Evolutionary conservation across 2,888 invertebrate species (phyloP).

Genomic region (Chironomus tentans): DNA sequence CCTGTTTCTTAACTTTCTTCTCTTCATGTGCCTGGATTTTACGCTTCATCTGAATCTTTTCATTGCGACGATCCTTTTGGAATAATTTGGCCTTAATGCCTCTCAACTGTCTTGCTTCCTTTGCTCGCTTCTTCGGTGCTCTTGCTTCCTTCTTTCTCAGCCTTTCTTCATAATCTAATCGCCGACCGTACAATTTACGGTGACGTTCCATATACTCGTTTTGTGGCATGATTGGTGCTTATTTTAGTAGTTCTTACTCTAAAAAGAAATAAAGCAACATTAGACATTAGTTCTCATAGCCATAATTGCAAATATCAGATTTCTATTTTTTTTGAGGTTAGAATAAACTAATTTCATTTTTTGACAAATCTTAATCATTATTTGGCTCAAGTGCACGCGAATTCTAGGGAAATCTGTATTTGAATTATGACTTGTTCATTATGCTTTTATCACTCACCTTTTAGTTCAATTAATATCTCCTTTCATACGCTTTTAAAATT

Average conservation of each 20-base stretch:
- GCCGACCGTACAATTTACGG: slow-evolving; percentile 89
- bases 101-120: slow-evolving; percentile 82
- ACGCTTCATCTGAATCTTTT: slow-evolving; percentile 99
- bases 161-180: slow-evolving; percentile 95
- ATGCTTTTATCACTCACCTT: neutral
- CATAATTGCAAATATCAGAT: neutral
- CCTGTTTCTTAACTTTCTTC: slow-evolving; percentile 77
- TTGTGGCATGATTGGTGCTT: slow-evolving; percentile 76
- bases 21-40: slow-evolving; percentile 97
- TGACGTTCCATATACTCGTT: slow-evolving; percentile 99
- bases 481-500: neutral
- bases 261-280: slow-evolving; percentile 43
- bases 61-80: slow-evolving; percentile 92
- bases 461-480: neutral
- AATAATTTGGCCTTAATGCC: slow-evolving; percentile 97
- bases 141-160: slow-evolving; percentile 94
- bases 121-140: slow-evolving; percentile 81
- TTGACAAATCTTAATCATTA: neutral
- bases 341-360: neutral
- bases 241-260: slow-evolving; percentile 42
- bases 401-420: neutral
- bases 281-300: neutral
- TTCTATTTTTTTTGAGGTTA: neutral
- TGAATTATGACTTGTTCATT: neutral
- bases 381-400: neutral